Evolutionary conservation across 2,888 invertebrate species (phyloP).

Genomic region (Aphidoletes aphidimyza): DNA sequence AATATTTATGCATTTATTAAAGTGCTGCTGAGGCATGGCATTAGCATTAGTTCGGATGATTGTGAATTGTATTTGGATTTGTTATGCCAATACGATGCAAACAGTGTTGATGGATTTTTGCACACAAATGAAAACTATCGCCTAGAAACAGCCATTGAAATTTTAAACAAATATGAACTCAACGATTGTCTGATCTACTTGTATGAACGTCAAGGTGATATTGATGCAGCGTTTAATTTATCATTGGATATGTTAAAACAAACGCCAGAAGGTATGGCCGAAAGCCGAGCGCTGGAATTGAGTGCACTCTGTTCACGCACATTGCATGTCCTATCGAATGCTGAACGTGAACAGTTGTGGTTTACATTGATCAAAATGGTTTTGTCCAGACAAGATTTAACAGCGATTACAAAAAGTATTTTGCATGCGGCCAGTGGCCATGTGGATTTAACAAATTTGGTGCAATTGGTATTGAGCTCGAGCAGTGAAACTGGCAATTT

Average conservation of each 20-base stretch:
- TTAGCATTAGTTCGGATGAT: constrained; percentile 66
- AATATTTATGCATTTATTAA: constrained; percentile 70
- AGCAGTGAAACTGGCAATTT: constrained; percentile 69
- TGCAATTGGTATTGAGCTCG: constrained; percentile 71
- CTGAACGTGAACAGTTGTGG: constrained; percentile 68
- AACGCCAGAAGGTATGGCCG: constrained; percentile 59
- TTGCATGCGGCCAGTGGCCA: constrained; percentile 70
- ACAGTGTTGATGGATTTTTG: constrained; percentile 69
- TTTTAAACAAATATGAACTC: constrained; percentile 72
- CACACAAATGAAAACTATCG: constrained; percentile 70
- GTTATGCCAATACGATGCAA: constrained; percentile 71
- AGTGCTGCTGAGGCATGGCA: constrained; percentile 68
- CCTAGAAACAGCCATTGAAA: constrained; percentile 73
- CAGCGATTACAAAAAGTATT: constrained; percentile 66
- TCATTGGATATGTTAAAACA: constrained; percentile 67
- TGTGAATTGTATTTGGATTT: constrained; percentile 73
- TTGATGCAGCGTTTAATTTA: constrained; percentile 76
- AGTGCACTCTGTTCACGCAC: constrained; percentile 67
- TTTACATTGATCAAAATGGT: constrained; percentile 67
- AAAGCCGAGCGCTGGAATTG: constrained; percentile 61
- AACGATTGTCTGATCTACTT: constrained; percentile 77
- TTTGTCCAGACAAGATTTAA: constrained; percentile 65
- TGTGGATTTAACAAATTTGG: constrained; percentile 70
- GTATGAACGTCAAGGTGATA: constrained; percentile 79
- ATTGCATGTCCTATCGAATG: constrained; percentile 65